phyloP scores from a whole-genome alignment of 2,888 invertebrate genomes.

The Meiosimyza platycephala region DNA sequence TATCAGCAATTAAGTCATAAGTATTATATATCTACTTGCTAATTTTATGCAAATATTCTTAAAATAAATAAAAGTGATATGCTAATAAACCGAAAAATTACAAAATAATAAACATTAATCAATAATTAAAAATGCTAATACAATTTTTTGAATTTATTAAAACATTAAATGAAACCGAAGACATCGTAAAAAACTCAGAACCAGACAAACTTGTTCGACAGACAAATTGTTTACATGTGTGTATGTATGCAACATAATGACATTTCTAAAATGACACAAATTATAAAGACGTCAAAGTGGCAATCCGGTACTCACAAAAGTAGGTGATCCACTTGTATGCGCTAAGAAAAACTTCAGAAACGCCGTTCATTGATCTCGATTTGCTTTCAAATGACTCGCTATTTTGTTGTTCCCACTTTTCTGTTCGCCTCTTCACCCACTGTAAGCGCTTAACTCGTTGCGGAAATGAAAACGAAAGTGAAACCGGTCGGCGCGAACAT shows the following conservation, averaged over 20 bases:
- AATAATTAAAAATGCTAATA: conserved; percentile 18
- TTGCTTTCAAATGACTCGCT: neutral
- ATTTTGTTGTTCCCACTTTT: neutral
- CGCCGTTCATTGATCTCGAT: conserved; percentile 18
- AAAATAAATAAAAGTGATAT: neutral
- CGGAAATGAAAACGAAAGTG: conserved; percentile 26
- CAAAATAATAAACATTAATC: neutral
- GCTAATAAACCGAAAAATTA: neutral
- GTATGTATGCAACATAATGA: neutral
- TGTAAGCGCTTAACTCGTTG: neutral
- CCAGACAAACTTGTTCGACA: neutral
- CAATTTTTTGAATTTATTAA: too few species aligned
- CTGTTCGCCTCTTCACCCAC: conserved; percentile 1
- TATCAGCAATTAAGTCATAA: too few species aligned
- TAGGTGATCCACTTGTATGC: conserved; percentile 16
- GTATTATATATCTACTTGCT: too few species aligned
- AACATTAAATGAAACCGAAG: neutral
- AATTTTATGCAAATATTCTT: too few species aligned
- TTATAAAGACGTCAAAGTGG: neutral
- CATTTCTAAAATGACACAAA: neutral
- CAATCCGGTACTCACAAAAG: neutral
- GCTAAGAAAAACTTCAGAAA: neutral
- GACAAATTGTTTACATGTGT: neutral
- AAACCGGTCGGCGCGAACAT: neutral
- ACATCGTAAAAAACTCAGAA: neutral